phyloP scores from a whole-genome alignment of 2,888 invertebrate genomes.

The Agriotes lineatus region DNA sequence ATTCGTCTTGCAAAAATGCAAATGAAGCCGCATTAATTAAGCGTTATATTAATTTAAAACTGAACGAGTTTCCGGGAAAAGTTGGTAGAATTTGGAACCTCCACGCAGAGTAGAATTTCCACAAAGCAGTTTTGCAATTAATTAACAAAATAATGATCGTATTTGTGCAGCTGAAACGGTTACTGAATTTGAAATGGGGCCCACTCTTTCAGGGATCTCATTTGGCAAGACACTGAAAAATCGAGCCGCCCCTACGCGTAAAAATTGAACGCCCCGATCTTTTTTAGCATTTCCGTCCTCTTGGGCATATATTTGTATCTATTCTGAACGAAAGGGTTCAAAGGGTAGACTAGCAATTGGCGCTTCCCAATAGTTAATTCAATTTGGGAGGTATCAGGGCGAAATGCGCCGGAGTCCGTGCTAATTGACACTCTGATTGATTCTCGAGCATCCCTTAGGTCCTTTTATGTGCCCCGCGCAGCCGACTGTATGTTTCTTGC shows the following conservation, averaged over 20 bases:
- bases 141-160: constrained; percentile 27
- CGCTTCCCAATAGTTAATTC: constrained; percentile 52
- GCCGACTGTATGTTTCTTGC: constrained; percentile 1
- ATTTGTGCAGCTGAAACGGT: constrained; percentile 19
- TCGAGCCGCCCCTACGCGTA: too few relatives aligned
- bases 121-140: constrained; percentile 28
- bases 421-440: constrained; percentile 62
- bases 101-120: constrained; percentile 6
- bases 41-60: constrained; percentile 41
- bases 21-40: constrained; percentile 43
- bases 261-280: too few relatives aligned
- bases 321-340: constrained; percentile 44
- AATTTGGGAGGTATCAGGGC: constrained; percentile 53
- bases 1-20: constrained; percentile 37
- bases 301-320: constrained; percentile 5
- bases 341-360: constrained; percentile 53
- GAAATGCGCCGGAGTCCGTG: constrained; percentile 52
- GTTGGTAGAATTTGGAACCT: constrained; percentile 26
- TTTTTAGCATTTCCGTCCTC: background rate
- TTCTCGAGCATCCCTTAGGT: constrained; percentile 55
- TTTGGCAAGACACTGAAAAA: too few relatives aligned
- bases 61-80: constrained; percentile 33
- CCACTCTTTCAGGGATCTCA: too few relatives aligned
- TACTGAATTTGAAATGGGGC: background rate
- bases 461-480: constrained; percentile 48